Base-by-base conservation (phyloP, 2,797 vertebrate species). In the Orientallactaga sibirica region DNA sequence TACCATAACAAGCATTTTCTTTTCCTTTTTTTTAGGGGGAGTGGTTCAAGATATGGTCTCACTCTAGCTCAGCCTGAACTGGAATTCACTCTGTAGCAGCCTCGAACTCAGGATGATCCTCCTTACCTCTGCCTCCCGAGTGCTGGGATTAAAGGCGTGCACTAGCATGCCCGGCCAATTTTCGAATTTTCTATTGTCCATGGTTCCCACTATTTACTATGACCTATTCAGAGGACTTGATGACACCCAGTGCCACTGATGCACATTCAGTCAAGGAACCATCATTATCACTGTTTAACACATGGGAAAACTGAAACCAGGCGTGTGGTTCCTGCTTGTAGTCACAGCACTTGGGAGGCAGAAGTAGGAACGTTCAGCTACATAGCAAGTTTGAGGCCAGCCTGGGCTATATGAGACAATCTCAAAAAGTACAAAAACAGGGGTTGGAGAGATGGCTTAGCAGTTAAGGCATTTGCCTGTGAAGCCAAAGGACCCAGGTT, bases 191-290 rank as follows among this genome's bases (percentile, higher is more conserved):
- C 33, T 8, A 2, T 43, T 25, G 55, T 48, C 48, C 10, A 2
- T 61, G 11, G 52, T 43, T 92, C 33, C n/a, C 27, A 16, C 10
- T 1, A 5, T 62, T 68, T 4, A 27, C 37, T 62, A n/a, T 24
- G 25, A 15, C n/a, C 68, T 58, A 18, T 3, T 22, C 41, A 0
- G 61, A 82, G 22, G 18, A 24, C 27, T 7, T 7, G 25, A 62
- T 24, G 16, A 7, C 0, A 16, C 29, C 29, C 1, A 19, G 58
- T 0, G 8, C 14, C 9, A 41, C 74, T 1, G 41, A 6, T 3
- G 4, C 7, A 25, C 41, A 4, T 58, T 55, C 22, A 82, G 29
- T 27, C 70, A 16, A 0, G 64, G 61, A 16, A 71, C 18, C 6
- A 12, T 2, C 0, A 0, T 58, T n/a, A 37, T 14, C 66, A 25